Percentiles rank a stretch among this genome's conserved stretches.
Conservation (phyloP, 2,113 vertebrate genomes). For the Mellivora capensis region DNA sequence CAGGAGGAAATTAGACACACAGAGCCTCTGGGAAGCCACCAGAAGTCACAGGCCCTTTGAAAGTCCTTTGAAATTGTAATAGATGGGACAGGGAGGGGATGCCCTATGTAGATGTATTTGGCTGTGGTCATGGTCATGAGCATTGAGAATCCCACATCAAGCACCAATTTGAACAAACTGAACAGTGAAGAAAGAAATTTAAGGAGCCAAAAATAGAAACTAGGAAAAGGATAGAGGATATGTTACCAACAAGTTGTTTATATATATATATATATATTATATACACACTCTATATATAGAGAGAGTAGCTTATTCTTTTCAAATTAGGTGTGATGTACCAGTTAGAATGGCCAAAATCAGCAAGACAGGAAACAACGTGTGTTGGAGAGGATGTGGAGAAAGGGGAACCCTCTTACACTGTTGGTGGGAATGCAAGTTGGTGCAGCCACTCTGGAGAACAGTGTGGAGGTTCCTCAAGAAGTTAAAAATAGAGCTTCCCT, state of each 20-base stretch:
- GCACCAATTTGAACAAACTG: neutral
- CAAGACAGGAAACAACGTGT: no score
- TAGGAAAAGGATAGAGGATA: neutral
- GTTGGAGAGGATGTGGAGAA: no score
- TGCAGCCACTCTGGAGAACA: no score
- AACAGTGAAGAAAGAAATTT: neutral
- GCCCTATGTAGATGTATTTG: slow-evolving; percentile 29
- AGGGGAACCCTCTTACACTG: no score
- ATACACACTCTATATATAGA: no score
- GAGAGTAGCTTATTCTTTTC: neutral
- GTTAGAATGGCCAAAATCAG: no score
- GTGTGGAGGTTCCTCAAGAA: no score
- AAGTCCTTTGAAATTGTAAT: slow-evolving; percentile 54
- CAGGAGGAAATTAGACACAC: slow-evolving; percentile 51
- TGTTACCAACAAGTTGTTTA: neutral
- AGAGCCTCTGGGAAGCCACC: slow-evolving; percentile 26
- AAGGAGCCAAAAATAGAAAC: neutral
- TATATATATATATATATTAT: no score
- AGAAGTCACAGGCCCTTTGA: slow-evolving; percentile 52
- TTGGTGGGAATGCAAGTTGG: no score
- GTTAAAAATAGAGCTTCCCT: no score
- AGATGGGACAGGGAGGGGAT: slow-evolving; percentile 62
- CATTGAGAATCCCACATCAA: neutral
- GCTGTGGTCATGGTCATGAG: neutral
- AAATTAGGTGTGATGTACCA: no score